Percentiles rank a stretch among this genome's conserved stretches.
phyloP scores from a whole-genome alignment of 2,797 vertebrate genomes.

The Sarcophilus harrisii region DNA sequence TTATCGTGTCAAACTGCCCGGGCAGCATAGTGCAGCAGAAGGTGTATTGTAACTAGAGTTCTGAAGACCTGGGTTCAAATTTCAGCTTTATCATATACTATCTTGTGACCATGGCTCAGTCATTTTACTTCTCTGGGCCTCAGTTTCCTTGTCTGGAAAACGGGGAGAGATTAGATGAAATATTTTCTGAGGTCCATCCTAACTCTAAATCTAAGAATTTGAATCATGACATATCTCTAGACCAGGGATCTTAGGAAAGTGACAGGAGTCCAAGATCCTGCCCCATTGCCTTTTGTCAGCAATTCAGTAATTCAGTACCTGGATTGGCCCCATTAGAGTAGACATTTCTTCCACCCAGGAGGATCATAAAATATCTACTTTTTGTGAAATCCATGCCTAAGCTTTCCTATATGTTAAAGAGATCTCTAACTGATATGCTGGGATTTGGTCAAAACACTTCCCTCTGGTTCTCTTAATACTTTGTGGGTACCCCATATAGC shows the following conservation, averaged over 20 bases:
- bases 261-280: constrained; percentile 18
- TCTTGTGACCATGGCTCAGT: background rate
- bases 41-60: background rate
- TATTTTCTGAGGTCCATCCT: background rate
- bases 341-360: background rate
- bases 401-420: background rate
- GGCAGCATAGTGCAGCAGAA: background rate
- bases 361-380: background rate
- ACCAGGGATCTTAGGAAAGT: background rate
- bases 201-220: background rate
- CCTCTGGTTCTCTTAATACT: background rate
- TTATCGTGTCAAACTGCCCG: background rate
- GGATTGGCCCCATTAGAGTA: background rate
- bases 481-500: background rate
- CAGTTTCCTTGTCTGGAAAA: background rate
- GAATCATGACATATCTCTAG: background rate
- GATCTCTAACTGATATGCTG: background rate
- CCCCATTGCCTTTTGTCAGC: background rate
- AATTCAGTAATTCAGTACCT: background rate
- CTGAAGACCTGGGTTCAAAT: background rate
- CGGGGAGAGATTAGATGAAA: background rate
- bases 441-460: background rate
- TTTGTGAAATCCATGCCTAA: background rate
- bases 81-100: background rate
- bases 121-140: background rate